A percentile compares a stretch with the other conserved stretches of the same genome.
Conservation (phyloP, 2,888 invertebrate genomes). For the Atethmia centrago region DNA sequence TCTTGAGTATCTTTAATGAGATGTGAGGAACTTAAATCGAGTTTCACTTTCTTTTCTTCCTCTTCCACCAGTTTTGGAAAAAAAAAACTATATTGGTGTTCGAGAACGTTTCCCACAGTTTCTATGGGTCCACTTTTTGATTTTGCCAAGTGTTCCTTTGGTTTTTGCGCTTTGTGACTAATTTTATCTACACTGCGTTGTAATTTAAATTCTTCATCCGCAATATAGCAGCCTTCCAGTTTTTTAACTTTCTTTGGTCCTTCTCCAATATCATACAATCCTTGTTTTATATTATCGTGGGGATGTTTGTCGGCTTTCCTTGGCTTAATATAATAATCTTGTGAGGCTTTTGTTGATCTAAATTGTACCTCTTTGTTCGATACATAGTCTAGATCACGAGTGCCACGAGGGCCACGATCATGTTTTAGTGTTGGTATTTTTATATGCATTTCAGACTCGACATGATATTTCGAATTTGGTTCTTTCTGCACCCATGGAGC, state of each 20-base stretch:
- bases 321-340: constrained; percentile 1
- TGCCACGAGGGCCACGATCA: not conserved
- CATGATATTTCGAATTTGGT: constrained; percentile 1
- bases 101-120: not conserved
- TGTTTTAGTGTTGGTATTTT: not conserved
- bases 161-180: constrained; percentile 3
- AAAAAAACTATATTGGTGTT: constrained; percentile 68
- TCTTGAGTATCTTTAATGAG: constrained; percentile 75
- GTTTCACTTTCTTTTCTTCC: constrained; percentile 41
- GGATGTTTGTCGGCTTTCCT: constrained; percentile 3
- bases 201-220: not conserved
- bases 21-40: constrained; percentile 74
- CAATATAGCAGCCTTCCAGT: not conserved
- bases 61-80: constrained; percentile 68
- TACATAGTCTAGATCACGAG: not conserved
- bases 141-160: not conserved
- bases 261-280: not conserved
- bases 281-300: constrained; percentile 9
- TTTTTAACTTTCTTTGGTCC: constrained; percentile 4
- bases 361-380: not conserved
- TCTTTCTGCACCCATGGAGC: constrained; percentile 33
- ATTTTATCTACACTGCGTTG: constrained; percentile 1
- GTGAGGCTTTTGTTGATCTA: not conserved
- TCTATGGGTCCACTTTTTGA: not conserved
- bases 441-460: not conserved